These are phyloP conservation scores for Scarus forsteni DNA, from an alignment of 2,797 vertebrate genomes.

Conservation along the genomic window DNA sequence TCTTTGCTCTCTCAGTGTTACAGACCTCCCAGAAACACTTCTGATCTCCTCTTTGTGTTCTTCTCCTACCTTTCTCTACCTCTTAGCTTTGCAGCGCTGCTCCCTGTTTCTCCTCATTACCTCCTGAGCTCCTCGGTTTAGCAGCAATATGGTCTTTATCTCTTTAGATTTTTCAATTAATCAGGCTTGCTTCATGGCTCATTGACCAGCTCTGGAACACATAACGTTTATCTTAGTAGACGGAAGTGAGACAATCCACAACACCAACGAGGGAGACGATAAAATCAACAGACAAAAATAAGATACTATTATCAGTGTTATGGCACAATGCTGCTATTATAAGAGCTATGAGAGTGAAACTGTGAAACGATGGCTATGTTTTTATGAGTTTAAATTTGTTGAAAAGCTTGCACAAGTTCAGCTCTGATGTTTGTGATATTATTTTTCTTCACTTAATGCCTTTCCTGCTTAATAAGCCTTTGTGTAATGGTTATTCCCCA, in stretches of 20 bases:
- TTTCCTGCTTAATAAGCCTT: constrained; percentile 1
- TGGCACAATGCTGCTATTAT: constrained; percentile 36
- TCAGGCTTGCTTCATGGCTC: constrained; percentile 67
- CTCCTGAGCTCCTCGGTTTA: constrained; percentile 51
- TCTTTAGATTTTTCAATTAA: constrained; percentile 74
- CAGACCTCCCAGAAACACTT: constrained; percentile 5
- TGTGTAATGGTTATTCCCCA: background rate
- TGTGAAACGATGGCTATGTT: constrained; percentile 16
- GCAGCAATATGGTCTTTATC: constrained; percentile 60
- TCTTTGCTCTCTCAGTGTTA: background rate
- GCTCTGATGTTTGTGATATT: constrained; percentile 4
- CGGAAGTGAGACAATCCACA: constrained; percentile 63
- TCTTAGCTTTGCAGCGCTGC: constrained; percentile 22
- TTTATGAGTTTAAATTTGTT: constrained; percentile 20
- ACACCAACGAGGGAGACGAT: constrained; percentile 58
- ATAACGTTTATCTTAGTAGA: constrained; percentile 69
- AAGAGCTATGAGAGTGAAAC: constrained; percentile 30
- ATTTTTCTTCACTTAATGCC: background rate
- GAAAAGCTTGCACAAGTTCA: constrained; percentile 23
- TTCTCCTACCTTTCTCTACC: constrained; percentile 22
- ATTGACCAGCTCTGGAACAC: constrained; percentile 55
- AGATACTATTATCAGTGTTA: constrained; percentile 51
- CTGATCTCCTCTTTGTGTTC: background rate
- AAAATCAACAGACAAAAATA: constrained; percentile 46
- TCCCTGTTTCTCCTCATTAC: constrained; percentile 60